Percentiles rank a stretch among this genome's conserved stretches.
These are phyloP conservation scores for Rhogogaster chlorosoma DNA, from an alignment of 2,888 invertebrate genomes.

Conservation along the genomic window DNA sequence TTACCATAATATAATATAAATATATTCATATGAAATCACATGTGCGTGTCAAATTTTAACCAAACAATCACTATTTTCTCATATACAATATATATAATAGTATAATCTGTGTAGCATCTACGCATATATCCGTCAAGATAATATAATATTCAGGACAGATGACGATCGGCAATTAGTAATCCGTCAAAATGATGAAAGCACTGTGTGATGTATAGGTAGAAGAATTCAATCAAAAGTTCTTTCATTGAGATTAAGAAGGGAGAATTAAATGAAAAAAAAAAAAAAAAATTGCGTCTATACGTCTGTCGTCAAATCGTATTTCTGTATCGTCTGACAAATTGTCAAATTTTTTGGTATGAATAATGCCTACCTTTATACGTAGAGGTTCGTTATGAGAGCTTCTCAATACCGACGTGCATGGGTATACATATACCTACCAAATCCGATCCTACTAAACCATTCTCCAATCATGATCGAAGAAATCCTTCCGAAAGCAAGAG, in stretches of 20 bases:
- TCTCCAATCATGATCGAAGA: background rate
- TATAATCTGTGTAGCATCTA: background rate
- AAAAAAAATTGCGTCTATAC: background rate
- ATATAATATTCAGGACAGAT: background rate
- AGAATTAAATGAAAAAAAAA: background rate
- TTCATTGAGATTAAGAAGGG: background rate
- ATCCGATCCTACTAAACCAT: background rate
- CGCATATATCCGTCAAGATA: background rate
- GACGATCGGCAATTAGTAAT: background rate
- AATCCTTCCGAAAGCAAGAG: background rate
- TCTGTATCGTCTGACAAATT: background rate
- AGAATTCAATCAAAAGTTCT: constrained; percentile 9
- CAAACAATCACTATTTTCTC: constrained; percentile 15
- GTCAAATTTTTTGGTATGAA: background rate
- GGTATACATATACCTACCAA: background rate
- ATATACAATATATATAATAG: background rate
- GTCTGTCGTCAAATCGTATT: background rate
- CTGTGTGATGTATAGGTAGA: background rate
- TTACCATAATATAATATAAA: constrained; percentile 22
- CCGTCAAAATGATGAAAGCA: background rate
- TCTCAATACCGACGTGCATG: background rate
- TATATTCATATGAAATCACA: constrained; percentile 37
- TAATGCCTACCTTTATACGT: too few relatives aligned
- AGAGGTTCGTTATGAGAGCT: background rate
- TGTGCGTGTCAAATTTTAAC: constrained; percentile 42